Evolutionary conservation across 2,797 vertebrate genomes (phyloP).

Genomic region (Anniella stebbinsi): DNA sequence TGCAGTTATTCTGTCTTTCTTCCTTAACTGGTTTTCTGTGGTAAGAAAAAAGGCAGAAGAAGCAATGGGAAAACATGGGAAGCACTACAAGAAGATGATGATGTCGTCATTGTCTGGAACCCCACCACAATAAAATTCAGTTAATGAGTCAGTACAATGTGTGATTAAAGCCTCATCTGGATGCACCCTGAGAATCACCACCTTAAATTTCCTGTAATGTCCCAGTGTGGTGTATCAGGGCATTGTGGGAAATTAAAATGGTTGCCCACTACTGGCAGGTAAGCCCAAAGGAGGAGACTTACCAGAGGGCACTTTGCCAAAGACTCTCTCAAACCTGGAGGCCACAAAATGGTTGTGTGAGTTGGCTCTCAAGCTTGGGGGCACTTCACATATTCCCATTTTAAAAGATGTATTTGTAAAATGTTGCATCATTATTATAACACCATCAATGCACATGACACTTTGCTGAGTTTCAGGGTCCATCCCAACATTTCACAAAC

Average conservation of each 20-base stretch:
- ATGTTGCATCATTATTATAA: neutral
- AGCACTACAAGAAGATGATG: too few species aligned
- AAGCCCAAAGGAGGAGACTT: neutral
- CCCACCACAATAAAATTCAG: too few species aligned
- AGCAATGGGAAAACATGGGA: too few species aligned
- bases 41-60: too few species aligned
- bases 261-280: neutral
- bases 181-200: neutral
- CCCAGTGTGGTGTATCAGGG: neutral
- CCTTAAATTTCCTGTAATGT: neutral
- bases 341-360: neutral
- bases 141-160: too few species aligned
- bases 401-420: neutral
- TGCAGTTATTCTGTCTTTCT: too few species aligned
- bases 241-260: neutral
- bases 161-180: too few species aligned
- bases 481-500: neutral
- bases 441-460: neutral
- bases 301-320: neutral
- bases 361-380: neutral
- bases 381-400: neutral
- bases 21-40: too few species aligned
- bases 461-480: neutral
- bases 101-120: too few species aligned
- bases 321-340: neutral